These are phyloP conservation scores for Calyptomena viridis DNA, from an alignment of 2,113 vertebrate genomes.

Conservation along the genomic window DNA sequence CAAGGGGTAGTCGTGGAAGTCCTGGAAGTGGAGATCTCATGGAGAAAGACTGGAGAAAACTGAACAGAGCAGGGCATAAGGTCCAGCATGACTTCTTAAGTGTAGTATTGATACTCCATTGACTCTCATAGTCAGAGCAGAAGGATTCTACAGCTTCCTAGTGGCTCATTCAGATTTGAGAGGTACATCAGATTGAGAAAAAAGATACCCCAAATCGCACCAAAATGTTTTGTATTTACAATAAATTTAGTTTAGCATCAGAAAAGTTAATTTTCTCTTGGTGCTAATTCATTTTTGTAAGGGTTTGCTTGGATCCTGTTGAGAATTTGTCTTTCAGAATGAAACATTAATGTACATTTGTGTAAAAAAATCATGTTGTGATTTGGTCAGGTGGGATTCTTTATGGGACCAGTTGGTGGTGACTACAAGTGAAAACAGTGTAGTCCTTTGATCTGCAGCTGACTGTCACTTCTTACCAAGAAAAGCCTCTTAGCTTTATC, in stretches of 20 bases:
- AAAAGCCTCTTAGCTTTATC: constrained; percentile 45
- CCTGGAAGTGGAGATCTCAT: background rate
- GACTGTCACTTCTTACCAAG: constrained; percentile 14
- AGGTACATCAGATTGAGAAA: background rate
- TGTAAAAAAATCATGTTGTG: background rate
- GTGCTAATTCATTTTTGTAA: background rate
- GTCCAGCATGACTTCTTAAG: background rate
- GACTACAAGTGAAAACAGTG: background rate
- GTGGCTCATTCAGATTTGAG: background rate
- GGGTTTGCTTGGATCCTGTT: background rate
- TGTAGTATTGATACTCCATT: background rate
- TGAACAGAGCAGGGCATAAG: background rate
- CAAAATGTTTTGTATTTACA: background rate
- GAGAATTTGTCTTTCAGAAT: background rate
- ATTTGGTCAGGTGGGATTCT: background rate
- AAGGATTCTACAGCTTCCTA: background rate
- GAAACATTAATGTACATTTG: background rate
- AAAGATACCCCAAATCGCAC: background rate
- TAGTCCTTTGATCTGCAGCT: constrained; percentile 35
- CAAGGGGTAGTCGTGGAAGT: background rate
- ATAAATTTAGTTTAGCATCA: background rate
- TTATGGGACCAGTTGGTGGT: background rate
- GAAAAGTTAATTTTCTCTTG: background rate
- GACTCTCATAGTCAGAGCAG: background rate
- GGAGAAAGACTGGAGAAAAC: background rate